Conservation (phyloP, 2,797 vertebrate genomes). For the Molossus molossus region DNA sequence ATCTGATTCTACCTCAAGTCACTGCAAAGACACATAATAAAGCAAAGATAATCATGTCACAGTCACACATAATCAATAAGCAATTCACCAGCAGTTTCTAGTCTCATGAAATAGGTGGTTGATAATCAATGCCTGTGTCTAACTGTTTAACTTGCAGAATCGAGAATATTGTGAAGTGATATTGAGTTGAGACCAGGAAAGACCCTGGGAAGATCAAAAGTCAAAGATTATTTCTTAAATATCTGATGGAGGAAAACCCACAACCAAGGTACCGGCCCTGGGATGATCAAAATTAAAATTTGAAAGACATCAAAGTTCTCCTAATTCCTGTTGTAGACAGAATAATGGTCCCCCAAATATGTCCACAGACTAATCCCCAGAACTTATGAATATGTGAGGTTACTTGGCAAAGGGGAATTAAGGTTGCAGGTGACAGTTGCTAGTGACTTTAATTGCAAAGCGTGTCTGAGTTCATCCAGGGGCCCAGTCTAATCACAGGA, state of each 20-base stretch:
- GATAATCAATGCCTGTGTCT: conserved; percentile 74
- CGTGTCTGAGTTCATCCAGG: neutral
- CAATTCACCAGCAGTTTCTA: conserved; percentile 74
- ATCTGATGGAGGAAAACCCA: conserved; percentile 59
- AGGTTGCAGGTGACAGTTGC: neutral
- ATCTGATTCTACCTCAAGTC: conserved; percentile 31
- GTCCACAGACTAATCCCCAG: neutral
- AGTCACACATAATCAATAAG: conserved; percentile 72
- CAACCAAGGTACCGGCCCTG: neutral
- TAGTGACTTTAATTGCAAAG: neutral
- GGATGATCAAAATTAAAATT: conserved; percentile 56
- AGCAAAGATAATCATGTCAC: conserved; percentile 54
- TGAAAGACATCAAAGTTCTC: conserved; percentile 11
- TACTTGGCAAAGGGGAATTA: conserved; percentile 4
- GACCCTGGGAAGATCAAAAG: neutral
- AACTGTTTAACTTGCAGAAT: conserved; percentile 75
- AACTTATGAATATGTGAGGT: neutral
- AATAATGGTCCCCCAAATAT: conserved; percentile 25
- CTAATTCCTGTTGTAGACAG: neutral
- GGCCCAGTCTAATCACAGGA: neutral
- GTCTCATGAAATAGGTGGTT: conserved; percentile 68
- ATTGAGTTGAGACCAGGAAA: conserved; percentile 47
- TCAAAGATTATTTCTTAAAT: conserved; percentile 52
- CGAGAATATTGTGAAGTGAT: conserved; percentile 30
- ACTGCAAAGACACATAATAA: conserved; percentile 34